Conservation (phyloP, 2,113 vertebrate genomes). For the Baryphthengus martii region DNA sequence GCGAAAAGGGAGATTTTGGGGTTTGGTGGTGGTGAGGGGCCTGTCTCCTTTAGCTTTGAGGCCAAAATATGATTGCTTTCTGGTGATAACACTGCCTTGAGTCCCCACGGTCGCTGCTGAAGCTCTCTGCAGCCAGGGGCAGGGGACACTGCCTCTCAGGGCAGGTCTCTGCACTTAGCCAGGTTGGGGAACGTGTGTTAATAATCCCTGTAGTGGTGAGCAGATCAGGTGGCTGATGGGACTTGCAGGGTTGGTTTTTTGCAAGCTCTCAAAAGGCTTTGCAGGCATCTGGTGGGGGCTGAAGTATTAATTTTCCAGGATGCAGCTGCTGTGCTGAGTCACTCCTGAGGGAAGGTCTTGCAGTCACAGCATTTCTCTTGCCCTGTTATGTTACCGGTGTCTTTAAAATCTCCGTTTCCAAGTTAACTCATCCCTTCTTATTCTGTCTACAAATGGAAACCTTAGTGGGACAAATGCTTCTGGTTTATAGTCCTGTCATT, state of each 20-base stretch:
- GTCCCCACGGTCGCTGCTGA: fast-evolving
- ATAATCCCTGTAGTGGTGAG: background rate
- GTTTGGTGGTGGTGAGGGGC: fast-evolving
- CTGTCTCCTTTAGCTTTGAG: background rate
- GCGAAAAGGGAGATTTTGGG: background rate
- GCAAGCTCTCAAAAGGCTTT: background rate
- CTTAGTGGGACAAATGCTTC: background rate
- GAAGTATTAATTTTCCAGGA: background rate
- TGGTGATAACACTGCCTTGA: background rate
- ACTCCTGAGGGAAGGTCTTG: background rate
- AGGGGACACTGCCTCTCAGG: fast-evolving
- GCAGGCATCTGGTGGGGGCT: background rate
- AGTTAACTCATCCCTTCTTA: background rate
- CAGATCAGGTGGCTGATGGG: background rate
- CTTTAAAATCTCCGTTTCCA: background rate
- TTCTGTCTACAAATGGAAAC: background rate
- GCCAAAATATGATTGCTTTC: background rate
- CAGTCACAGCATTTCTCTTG: background rate
- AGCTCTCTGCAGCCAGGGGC: background rate
- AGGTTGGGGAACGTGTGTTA: background rate
- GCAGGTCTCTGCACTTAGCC: fast-evolving
- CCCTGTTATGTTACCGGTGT: background rate
- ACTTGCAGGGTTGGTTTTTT: background rate
- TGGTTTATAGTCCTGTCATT: background rate
- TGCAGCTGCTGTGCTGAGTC: slow-evolving; percentile 44